Conservation (phyloP, 2,113 vertebrate species). For the Oophaga pumilio region DNA sequence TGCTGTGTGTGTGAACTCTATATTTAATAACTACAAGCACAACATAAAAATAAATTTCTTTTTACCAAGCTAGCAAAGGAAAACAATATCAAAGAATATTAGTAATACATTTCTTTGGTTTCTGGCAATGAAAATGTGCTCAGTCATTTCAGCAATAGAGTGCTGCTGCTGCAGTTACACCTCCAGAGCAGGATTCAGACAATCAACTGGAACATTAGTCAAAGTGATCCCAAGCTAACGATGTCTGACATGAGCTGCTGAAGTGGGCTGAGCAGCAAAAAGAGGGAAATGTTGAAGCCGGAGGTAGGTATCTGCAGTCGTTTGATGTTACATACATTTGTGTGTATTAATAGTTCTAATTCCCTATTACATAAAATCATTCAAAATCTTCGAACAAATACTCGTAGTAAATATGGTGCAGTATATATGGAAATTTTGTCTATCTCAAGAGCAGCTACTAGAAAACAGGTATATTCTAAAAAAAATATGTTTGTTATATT, state of each 20-base stretch:
- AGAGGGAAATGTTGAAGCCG: slow-evolving; percentile 67
- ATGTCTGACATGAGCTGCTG: slow-evolving; percentile 82
- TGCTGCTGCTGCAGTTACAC: slow-evolving; percentile 81
- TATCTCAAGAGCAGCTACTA: background rate
- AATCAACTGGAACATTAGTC: slow-evolving; percentile 91
- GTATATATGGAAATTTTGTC: background rate
- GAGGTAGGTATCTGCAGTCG: slow-evolving; percentile 60
- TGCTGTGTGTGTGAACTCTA: background rate
- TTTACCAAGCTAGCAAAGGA: slow-evolving; percentile 61
- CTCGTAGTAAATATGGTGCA: background rate
- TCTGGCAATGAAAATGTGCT: slow-evolving; percentile 68
- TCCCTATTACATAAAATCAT: slow-evolving; percentile 40
- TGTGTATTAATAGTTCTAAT: slow-evolving; percentile 18
- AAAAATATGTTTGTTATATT: background rate
- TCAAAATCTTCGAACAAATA: background rate
- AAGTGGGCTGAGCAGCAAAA: slow-evolving; percentile 76
- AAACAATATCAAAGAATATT: slow-evolving; percentile 70
- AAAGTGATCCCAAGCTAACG: slow-evolving; percentile 81
- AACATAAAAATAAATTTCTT: slow-evolving; percentile 55
- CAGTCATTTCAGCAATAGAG: slow-evolving; percentile 78
- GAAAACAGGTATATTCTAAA: background rate
- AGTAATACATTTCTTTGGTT: slow-evolving; percentile 74
- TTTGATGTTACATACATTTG: slow-evolving; percentile 61
- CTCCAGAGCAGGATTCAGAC: slow-evolving; percentile 81
- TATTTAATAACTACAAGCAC: slow-evolving; percentile 26